A percentile compares a stretch with the other conserved stretches of the same genome.
These are phyloP conservation scores for Pyxicephalus adspersus DNA, from an alignment of 2,113 vertebrate genomes.

Conservation along the genomic window DNA sequence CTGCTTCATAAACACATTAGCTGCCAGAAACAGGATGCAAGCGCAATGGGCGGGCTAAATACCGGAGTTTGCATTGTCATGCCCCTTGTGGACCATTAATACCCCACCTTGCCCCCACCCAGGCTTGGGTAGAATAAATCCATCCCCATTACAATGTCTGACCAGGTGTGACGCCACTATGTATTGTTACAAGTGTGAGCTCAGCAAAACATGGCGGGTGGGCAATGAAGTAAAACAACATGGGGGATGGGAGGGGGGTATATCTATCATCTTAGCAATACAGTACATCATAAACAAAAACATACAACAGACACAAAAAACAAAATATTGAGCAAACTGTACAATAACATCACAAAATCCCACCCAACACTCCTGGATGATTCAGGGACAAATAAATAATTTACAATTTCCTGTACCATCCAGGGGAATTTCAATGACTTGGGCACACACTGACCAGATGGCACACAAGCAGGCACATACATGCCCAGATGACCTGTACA, in stretches of 20 bases:
- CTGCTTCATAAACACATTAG: slow-evolving; percentile 31
- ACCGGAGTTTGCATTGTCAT: slow-evolving; percentile 47
- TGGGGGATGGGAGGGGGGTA: not conserved
- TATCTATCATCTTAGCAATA: not conserved
- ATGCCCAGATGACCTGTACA: not conserved
- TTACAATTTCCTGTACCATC: not conserved
- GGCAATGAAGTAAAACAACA: slow-evolving; percentile 11
- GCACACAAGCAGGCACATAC: not conserved
- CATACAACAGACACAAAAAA: slow-evolving; percentile 20
- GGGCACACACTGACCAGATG: no score
- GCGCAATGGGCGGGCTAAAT: slow-evolving; percentile 35
- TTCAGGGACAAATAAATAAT: no score
- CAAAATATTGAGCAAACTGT: no score
- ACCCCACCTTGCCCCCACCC: slow-evolving; percentile 30
- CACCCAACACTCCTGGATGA: no score
- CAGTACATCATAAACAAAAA: not conserved
- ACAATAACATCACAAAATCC: no score
- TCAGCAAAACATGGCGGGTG: slow-evolving; percentile 40
- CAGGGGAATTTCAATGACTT: not conserved
- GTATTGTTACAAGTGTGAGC: slow-evolving; percentile 23
- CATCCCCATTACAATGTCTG: slow-evolving; percentile 19
- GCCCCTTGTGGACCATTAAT: not conserved
- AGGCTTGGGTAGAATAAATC: slow-evolving; percentile 4
- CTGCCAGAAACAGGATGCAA: slow-evolving; percentile 35
- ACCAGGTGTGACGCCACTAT: slow-evolving; percentile 27